A percentile compares a stretch with the other conserved stretches of the same genome.
Conservation (phyloP, 2,797 vertebrate species). For the Scomberomorus guttatus region DNA sequence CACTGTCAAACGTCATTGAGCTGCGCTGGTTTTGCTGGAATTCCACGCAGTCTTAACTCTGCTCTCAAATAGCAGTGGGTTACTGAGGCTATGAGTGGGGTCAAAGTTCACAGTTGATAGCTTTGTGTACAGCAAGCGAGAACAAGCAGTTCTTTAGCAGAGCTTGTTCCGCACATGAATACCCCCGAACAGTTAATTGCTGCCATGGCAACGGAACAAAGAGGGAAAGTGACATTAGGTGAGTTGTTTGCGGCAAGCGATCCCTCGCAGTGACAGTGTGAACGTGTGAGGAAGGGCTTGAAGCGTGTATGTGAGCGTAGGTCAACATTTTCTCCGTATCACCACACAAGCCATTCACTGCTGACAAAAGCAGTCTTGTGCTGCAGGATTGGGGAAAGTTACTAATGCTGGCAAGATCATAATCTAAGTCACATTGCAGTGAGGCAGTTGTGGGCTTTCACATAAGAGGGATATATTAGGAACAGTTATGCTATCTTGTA, state of each 20-base stretch:
- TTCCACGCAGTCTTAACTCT: slow-evolving; percentile 63
- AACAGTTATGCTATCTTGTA: slow-evolving; percentile 26
- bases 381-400: slow-evolving; percentile 63
- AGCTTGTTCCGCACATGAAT: slow-evolving; percentile 63
- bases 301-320: slow-evolving; percentile 32
- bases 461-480: slow-evolving; percentile 28
- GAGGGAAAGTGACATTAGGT: slow-evolving; percentile 63
- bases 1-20: slow-evolving; percentile 16
- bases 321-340: slow-evolving; percentile 64
- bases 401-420: slow-evolving; percentile 65
- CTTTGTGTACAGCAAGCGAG: slow-evolving; percentile 63
- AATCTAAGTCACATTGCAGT: slow-evolving; percentile 68
- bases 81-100: slow-evolving; percentile 44
- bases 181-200: slow-evolving; percentile 66
- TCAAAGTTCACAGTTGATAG: slow-evolving; percentile 66
- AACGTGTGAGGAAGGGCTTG: slow-evolving; percentile 34
- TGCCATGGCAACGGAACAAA: slow-evolving; percentile 71
- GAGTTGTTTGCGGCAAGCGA: slow-evolving; percentile 54
- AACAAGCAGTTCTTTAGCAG: slow-evolving; percentile 66
- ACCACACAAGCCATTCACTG: slow-evolving; percentile 50
- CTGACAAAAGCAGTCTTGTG: slow-evolving; percentile 73
- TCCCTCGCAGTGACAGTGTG: slow-evolving; percentile 57
- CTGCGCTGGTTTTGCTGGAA: slow-evolving; percentile 47
- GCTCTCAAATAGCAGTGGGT: slow-evolving; percentile 61
- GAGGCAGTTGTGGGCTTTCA: slow-evolving; percentile 43